A percentile compares a stretch with the other conserved stretches of the same genome.
Conservation (phyloP, 2,797 vertebrate genomes). For the Paramormyrops hopkinsi region DNA sequence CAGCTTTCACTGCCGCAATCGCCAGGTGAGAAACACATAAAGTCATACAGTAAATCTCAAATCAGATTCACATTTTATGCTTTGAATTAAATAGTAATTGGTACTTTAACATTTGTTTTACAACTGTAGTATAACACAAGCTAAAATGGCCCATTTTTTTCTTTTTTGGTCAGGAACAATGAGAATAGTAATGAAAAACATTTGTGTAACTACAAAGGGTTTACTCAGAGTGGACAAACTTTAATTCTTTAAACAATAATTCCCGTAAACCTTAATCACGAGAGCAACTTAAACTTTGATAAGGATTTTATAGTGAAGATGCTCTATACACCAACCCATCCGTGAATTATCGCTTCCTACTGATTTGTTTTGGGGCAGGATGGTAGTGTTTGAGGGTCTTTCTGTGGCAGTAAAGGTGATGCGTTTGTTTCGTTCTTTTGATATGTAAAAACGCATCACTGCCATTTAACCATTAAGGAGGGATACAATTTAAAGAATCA, state of each 20-base stretch:
- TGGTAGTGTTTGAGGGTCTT: neutral
- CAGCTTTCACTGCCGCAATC: neutral
- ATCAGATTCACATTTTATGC: neutral
- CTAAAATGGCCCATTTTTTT: neutral
- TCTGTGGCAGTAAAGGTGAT: neutral
- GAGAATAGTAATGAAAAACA: neutral
- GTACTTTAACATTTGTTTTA: neutral
- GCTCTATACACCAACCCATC: neutral
- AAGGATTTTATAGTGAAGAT: neutral
- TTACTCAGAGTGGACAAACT: neutral
- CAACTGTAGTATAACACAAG: neutral
- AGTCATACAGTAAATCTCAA: neutral
- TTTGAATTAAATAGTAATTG: neutral
- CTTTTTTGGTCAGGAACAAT: neutral
- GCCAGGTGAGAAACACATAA: neutral
- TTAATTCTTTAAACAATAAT: neutral
- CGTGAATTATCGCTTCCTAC: neutral
- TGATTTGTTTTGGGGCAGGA: neutral
- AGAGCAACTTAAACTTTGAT: neutral
- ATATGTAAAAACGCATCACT: neutral
- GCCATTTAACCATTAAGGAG: neutral
- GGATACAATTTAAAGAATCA: neutral
- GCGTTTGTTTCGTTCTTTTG: neutral
- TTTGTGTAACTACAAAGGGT: neutral
- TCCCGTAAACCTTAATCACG: neutral